A percentile compares a stretch with the other conserved stretches of the same genome.
phyloP scores from a whole-genome alignment of 2,888 invertebrate genomes.

The Torymus auratus region DNA sequence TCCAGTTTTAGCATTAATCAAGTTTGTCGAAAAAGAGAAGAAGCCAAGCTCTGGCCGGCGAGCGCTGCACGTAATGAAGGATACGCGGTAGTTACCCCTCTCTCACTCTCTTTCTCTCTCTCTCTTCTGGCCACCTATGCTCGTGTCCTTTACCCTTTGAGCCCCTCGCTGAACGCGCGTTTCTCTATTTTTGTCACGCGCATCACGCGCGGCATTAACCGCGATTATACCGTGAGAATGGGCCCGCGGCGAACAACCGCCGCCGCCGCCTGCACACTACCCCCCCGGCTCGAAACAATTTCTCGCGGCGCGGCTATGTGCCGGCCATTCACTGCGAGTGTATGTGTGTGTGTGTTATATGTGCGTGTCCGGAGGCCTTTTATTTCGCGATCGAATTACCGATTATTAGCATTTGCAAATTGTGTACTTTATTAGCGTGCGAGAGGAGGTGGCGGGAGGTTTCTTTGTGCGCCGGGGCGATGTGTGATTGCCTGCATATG shows the following conservation, averaged over 20 bases:
- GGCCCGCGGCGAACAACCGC: not conserved
- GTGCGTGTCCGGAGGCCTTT: too few relatives aligned
- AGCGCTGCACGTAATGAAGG: slow-evolving; percentile 48
- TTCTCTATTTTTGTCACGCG: slow-evolving; percentile 64
- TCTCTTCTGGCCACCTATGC: not conserved
- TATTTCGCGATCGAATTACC: slow-evolving; percentile 25
- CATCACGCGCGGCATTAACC: slow-evolving; percentile 59
- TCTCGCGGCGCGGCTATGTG: too few relatives aligned
- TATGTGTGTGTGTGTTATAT: too few relatives aligned
- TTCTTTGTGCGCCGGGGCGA: too few relatives aligned
- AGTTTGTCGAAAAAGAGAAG: slow-evolving; percentile 57
- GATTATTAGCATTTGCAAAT: slow-evolving; percentile 1
- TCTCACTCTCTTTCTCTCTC: slow-evolving; percentile 12
- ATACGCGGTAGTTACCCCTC: slow-evolving; percentile 44
- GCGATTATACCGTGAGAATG: slow-evolving; percentile 62
- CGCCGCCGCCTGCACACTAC: not conserved
- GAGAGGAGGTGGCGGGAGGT: too few relatives aligned
- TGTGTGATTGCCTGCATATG: too few relatives aligned
- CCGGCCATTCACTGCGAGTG: too few relatives aligned
- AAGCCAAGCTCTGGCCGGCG: slow-evolving; percentile 33
- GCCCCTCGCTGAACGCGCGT: not conserved
- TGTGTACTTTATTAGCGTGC: slow-evolving; percentile 9
- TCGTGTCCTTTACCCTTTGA: slow-evolving; percentile 56
- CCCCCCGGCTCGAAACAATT: too few relatives aligned
- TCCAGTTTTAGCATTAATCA: slow-evolving; percentile 60